Evolutionary conservation across 2,888 invertebrate species (phyloP).

Genomic region (Drosophila neotestacea): DNA sequence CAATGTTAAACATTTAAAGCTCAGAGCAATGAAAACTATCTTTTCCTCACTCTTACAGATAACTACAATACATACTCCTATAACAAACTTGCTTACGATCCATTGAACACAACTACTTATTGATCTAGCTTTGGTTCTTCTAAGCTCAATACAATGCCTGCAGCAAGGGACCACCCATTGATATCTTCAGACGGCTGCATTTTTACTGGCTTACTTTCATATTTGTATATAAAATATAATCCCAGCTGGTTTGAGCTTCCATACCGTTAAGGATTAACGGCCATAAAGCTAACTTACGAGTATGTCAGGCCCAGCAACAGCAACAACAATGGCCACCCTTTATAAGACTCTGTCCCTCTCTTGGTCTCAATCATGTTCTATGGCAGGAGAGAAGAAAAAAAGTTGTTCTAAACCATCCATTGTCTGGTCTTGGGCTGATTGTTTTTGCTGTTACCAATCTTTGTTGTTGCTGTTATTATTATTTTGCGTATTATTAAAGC

Average conservation of each 20-base stretch:
- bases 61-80: too few species aligned
- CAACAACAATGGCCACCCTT: slow-evolving; percentile 51
- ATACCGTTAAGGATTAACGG: slow-evolving; percentile 60
- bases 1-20: background rate
- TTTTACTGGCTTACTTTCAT: slow-evolving; percentile 23
- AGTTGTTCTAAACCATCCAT: slow-evolving; percentile 58
- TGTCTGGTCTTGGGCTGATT: slow-evolving; percentile 62
- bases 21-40: background rate
- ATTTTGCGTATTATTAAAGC: slow-evolving; percentile 75
- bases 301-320: slow-evolving; percentile 28
- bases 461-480: slow-evolving; percentile 50
- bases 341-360: slow-evolving; percentile 19
- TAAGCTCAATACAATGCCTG: slow-evolving; percentile 5
- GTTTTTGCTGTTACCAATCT: slow-evolving; percentile 41
- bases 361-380: slow-evolving; percentile 13
- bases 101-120: background rate
- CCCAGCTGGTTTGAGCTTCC: slow-evolving; percentile 53
- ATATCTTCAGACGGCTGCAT: slow-evolving; percentile 15
- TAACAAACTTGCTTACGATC: slow-evolving; percentile 3
- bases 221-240: slow-evolving; percentile 26
- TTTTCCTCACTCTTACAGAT: too few species aligned
- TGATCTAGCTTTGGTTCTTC: background rate
- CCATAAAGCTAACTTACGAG: slow-evolving; percentile 53
- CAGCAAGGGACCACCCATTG: slow-evolving; percentile 26
- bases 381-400: slow-evolving; percentile 26